Conservation (phyloP, 2,888 invertebrate species). For the Zelleria hepariella region DNA sequence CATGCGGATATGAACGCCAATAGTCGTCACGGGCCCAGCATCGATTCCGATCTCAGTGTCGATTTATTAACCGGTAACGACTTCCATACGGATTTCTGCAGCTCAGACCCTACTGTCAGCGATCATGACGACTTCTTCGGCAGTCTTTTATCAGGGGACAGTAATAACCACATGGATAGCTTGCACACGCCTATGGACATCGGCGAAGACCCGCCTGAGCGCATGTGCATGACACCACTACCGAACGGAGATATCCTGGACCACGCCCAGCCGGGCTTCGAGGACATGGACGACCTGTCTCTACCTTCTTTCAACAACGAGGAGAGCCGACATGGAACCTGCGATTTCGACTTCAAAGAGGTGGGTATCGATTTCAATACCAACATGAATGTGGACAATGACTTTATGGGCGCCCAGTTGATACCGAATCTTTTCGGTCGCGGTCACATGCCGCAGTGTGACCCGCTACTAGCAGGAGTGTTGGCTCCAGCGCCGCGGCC, state of each 20-base stretch:
- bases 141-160: constrained; percentile 41
- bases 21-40: constrained; percentile 18
- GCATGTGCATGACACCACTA: constrained; percentile 50
- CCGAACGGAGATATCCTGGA: constrained; percentile 57
- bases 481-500: constrained; percentile 74
- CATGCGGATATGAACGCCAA: constrained; percentile 46
- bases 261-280: constrained; percentile 43
- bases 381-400: constrained; percentile 69
- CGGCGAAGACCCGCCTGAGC: constrained; percentile 44
- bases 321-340: constrained; percentile 38
- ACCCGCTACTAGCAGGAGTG: constrained; percentile 81
- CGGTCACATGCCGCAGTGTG: constrained; percentile 71
- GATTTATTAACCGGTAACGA: constrained; percentile 30
- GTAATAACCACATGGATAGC: constrained; percentile 32
- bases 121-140: constrained; percentile 57
- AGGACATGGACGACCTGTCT: constrained; percentile 59
- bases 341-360: constrained; percentile 74
- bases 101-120: constrained; percentile 37
- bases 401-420: constrained; percentile 58
- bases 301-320: constrained; percentile 57
- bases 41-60: not conserved
- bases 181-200: constrained; percentile 48
- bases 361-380: constrained; percentile 74
- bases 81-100: constrained; percentile 45
- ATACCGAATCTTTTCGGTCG: constrained; percentile 62